Percentiles rank a stretch among this genome's conserved stretches.
These are phyloP conservation scores for Hoplodrina blanda DNA, from an alignment of 2,888 invertebrate species.

Conservation along the genomic window DNA sequence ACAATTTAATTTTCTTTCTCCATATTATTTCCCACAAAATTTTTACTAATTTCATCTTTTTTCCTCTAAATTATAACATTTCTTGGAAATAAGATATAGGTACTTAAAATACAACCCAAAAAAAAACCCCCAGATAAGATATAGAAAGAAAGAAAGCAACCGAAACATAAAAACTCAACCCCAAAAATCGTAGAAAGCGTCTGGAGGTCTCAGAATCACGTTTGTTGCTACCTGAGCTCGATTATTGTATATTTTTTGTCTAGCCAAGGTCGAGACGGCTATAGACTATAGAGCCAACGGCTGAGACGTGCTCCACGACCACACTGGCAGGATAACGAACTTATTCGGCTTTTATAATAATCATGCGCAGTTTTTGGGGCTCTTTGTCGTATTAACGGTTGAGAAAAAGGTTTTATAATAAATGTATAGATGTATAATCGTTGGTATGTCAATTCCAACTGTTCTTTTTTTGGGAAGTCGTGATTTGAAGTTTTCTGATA, in stretches of 20 bases:
- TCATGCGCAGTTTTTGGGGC: constrained; percentile 42
- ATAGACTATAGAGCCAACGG: constrained; percentile 60
- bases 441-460: neutral
- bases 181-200: constrained; percentile 46
- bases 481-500: neutral
- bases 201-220: constrained; percentile 70
- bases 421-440: constrained; percentile 4
- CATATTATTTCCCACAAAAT: neutral
- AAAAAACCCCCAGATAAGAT: constrained; percentile 10
- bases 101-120: constrained; percentile 7
- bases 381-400: constrained; percentile 38
- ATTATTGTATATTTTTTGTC: constrained; percentile 66
- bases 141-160: constrained; percentile 27
- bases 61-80: neutral
- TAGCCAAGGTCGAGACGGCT: constrained; percentile 71
- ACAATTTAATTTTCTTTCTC: too few relatives aligned
- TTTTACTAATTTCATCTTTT: neutral
- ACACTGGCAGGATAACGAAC: constrained; percentile 65
- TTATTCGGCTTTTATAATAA: constrained; percentile 55
- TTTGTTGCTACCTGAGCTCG: constrained; percentile 76
- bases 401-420: constrained; percentile 14
- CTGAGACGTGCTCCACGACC: constrained; percentile 58
- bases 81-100: neutral
- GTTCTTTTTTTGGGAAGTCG: neutral
- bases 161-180: constrained; percentile 25